Evolutionary conservation across 2,113 vertebrate species (phyloP).

Genomic region (Lasiurus borealis): DNA sequence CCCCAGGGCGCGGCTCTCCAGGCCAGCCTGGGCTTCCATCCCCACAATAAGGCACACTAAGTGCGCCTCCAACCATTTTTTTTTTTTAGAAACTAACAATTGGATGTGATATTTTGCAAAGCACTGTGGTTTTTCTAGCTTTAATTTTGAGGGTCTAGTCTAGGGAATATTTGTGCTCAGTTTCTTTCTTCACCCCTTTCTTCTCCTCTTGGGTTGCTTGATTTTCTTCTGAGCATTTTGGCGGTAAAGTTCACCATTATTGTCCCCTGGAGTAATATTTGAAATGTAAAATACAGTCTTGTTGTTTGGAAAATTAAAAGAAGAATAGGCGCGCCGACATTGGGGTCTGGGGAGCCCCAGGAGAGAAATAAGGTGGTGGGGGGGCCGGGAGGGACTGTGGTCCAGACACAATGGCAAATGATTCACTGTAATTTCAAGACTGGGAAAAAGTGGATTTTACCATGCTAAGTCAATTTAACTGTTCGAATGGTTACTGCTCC

Average conservation of each 20-base stretch:
- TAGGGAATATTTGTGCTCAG: conserved; percentile 51
- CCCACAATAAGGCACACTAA: not conserved
- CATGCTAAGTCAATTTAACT: conserved; percentile 60
- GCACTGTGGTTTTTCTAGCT: conserved; percentile 59
- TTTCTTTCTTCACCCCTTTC: conserved; percentile 13
- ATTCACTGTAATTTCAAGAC: conserved; percentile 47
- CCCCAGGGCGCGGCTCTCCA: not conserved
- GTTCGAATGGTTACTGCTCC: conserved; percentile 32
- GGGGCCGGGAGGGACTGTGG: not conserved
- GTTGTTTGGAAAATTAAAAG: conserved; percentile 67
- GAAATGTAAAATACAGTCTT: conserved; percentile 54
- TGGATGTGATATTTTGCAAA: conserved; percentile 72
- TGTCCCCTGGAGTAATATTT: conserved; percentile 8
- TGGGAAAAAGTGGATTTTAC: conserved; percentile 15
- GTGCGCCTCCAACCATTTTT: not conserved
- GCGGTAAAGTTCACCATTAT: not conserved
- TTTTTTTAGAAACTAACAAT: not conserved
- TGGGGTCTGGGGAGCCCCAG: not conserved
- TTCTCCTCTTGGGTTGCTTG: conserved; percentile 25
- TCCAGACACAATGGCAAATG: not conserved
- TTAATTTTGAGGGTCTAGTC: conserved; percentile 48
- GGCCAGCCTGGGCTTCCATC: conserved; percentile 54
- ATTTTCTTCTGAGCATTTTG: conserved; percentile 44
- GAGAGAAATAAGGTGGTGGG: not conserved
- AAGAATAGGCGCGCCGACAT: not conserved